Evolutionary conservation across 2,113 vertebrate genomes (phyloP), one percentile per base, ranked within the genome.

Genomic region (Edolisoma coerulescens): DNA sequence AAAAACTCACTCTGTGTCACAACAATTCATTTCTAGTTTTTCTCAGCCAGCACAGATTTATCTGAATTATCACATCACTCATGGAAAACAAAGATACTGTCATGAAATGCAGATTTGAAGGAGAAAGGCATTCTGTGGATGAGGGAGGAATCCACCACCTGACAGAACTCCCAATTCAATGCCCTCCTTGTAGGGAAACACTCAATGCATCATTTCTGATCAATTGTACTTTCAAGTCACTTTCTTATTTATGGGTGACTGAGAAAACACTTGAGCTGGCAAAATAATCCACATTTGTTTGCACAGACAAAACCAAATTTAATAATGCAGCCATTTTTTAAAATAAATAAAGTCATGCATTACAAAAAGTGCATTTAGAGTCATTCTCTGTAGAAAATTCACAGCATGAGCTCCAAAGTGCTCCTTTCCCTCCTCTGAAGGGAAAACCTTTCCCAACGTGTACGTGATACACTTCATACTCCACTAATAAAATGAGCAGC

Each of bases 211-310:
- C 85, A 53, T 54, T 89, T 84, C 83, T 96, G 82, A 97, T 83
- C 82, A 92, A 73, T 45, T 86, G 83, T 67, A 74, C 64, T 73
- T 84, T 83, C 54, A 26, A 93, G 83, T 56, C 52, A 22, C 79
- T 95, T 86, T 81, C 81, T 78, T 94, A 91, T 93, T 94, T 87
- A 81, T 65, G 83, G 61, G 69, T 84, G 75, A 89, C 82, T 86
- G 90, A 91, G 80, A 57, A 95, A 89, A 92, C 95, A 89, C 86
- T 95, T 50, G 59, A 92, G 90, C 85, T 89, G 52, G 67, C 70
- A 94, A 95, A 90, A 94, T 69, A 96, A 89, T 59, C 94, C 83
- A 50, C 49, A 30, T 95, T 92, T 95, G 95, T 87, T 95, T 94
- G 52, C 95, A 90, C 52, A 59, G 73, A 86, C 68, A 92, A 94